Percentiles rank a stretch among this genome's conserved stretches.
Conservation (phyloP, 2,888 invertebrate genomes). For the Ephialtes manifestator region DNA sequence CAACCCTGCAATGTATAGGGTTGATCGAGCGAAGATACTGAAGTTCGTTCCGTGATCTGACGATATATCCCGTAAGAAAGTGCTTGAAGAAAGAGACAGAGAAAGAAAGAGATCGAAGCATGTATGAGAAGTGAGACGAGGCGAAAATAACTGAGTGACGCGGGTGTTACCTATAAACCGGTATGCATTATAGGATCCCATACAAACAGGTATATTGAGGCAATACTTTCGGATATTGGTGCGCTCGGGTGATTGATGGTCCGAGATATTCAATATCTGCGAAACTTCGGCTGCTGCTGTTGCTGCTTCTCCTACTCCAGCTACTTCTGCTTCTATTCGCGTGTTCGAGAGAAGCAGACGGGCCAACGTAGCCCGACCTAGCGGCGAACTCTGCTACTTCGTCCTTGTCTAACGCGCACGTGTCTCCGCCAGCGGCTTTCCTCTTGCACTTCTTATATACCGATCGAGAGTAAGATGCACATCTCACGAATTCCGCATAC, state of each 20-base stretch:
- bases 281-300: constrained; percentile 74
- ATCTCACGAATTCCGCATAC: constrained; percentile 27
- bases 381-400: constrained; percentile 8
- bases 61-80: constrained; percentile 16
- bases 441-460: constrained; percentile 18
- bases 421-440: neutral
- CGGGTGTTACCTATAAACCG: constrained; percentile 69
- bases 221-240: constrained; percentile 84
- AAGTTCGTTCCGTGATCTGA: neutral
- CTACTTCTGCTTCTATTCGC: constrained; percentile 32
- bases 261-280: constrained; percentile 85
- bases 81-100: constrained; percentile 26
- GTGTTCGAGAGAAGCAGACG: constrained; percentile 60
- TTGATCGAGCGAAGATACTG: constrained; percentile 8
- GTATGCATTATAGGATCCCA: constrained; percentile 51
- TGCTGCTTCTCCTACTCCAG: constrained; percentile 28
- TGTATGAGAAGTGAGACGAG: constrained; percentile 30
- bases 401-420: constrained; percentile 14
- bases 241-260: constrained; percentile 83
- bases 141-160: constrained; percentile 49
- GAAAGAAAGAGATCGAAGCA: constrained; percentile 4
- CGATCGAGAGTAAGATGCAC: constrained; percentile 9
- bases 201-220: constrained; percentile 75
- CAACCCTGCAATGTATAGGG: neutral
- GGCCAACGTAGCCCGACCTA: constrained; percentile 18